A percentile compares a stretch with the other conserved stretches of the same genome.
phyloP scores from a whole-genome alignment of 2,113 vertebrate genomes.

The Hippocampus zosterae region DNA sequence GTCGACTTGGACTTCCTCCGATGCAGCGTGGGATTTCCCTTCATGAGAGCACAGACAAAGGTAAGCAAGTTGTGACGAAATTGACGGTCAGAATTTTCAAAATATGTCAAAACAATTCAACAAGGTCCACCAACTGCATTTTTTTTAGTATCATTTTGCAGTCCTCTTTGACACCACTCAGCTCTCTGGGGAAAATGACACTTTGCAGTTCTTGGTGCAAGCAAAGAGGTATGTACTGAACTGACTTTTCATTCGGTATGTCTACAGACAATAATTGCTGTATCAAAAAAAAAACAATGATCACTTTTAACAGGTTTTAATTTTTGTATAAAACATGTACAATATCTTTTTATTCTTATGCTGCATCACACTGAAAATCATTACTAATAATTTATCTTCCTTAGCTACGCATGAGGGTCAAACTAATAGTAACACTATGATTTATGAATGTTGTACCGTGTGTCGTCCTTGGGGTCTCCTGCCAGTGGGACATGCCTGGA shows the following conservation, averaged over 20 bases:
- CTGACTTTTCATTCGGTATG: background rate
- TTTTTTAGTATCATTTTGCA: conserved; percentile 84
- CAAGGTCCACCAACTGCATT: background rate
- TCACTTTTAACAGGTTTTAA: background rate
- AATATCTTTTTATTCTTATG: background rate
- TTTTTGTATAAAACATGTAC: too few species aligned
- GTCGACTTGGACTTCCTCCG: conserved; percentile 90
- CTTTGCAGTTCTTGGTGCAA: conserved; percentile 82
- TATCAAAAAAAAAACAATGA: background rate
- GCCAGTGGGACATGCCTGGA: too few species aligned
- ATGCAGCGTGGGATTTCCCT: conserved; percentile 98
- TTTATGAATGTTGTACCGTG: too few species aligned
- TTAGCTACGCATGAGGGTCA: background rate
- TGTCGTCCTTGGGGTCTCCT: too few species aligned
- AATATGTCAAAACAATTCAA: background rate
- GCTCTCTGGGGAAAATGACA: conserved; percentile 86
- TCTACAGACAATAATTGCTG: background rate
- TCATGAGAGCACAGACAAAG: conserved; percentile 95
- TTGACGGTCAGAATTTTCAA: background rate
- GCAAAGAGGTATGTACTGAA: conserved; percentile 83
- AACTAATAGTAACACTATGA: background rate
- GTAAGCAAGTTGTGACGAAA: conserved; percentile 59
- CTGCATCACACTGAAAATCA: background rate
- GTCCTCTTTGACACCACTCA: conserved; percentile 94
- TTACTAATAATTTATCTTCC: background rate